Conservation (phyloP, 2,797 vertebrate genomes). For the Aldrovandia affinis region DNA sequence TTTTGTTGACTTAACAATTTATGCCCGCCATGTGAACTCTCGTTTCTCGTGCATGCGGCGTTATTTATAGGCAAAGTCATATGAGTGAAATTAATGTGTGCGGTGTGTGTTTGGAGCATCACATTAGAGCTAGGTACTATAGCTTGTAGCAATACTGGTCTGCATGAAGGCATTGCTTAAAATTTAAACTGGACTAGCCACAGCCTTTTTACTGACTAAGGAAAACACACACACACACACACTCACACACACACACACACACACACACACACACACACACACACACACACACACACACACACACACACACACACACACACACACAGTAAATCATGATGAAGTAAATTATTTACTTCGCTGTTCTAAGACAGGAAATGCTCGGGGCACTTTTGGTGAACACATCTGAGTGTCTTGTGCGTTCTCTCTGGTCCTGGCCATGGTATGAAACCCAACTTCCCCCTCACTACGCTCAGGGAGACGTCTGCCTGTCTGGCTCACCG, state of each 20-base stretch:
- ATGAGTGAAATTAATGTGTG: not conserved
- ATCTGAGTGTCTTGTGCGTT: conserved; percentile 45
- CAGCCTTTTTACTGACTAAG: not conserved
- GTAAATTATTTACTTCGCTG: not conserved
- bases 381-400: not conserved
- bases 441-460: not conserved
- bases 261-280: no score
- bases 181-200: not conserved
- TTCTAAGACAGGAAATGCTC: not conserved
- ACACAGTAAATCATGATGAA: not conserved
- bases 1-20: not conserved
- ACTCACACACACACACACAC: no score
- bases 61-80: not conserved
- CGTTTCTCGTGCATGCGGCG: not conserved
- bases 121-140: not conserved
- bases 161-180: not conserved
- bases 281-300: no score
- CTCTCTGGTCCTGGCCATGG: not conserved
- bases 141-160: not conserved
- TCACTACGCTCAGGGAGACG: conserved; percentile 18
- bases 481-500: conserved; percentile 5
- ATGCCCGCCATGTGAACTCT: not conserved
- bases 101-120: not conserved
- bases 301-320: no score
- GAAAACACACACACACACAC: not conserved